A percentile compares a stretch with the other conserved stretches of the same genome.
phyloP scores from a whole-genome alignment of 2,113 vertebrate genomes.

The Pelobates fuscus region DNA sequence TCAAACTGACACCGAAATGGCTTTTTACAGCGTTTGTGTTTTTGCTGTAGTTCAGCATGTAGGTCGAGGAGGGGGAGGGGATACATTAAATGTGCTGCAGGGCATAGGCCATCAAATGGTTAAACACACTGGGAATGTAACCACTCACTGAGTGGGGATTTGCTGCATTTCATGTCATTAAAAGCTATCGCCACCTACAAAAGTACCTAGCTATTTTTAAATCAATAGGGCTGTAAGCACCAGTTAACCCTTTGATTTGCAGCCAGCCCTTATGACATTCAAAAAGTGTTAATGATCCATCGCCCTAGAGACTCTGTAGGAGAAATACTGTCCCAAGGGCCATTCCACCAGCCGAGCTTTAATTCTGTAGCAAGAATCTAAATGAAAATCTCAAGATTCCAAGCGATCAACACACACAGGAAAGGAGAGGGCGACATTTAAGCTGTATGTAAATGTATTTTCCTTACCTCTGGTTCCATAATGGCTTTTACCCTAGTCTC shows the following conservation, averaged over 20 bases:
- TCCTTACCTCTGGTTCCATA: constrained; percentile 39
- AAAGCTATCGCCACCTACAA: neutral
- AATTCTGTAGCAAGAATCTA: neutral
- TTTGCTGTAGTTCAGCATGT: too few species aligned
- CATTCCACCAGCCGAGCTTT: neutral
- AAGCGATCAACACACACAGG: neutral
- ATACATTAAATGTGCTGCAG: neutral
- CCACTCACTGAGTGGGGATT: neutral
- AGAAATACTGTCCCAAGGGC: neutral
- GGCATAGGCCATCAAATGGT: neutral
- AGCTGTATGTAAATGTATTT: neutral
- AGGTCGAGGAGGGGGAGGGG: too few species aligned
- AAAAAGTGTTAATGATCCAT: neutral
- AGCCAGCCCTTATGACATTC: neutral
- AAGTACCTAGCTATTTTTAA: neutral
- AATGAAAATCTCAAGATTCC: neutral
- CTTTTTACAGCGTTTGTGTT: too few species aligned
- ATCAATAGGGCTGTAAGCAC: neutral
- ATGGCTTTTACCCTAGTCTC: constrained; percentile 19
- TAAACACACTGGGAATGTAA: too few species aligned
- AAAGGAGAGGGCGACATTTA: neutral
- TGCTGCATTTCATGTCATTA: too few species aligned
- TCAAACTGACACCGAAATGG: neutral
- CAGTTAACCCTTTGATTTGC: neutral
- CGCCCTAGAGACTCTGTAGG: neutral